A percentile compares a stretch with the other conserved stretches of the same genome.
phyloP scores from a whole-genome alignment of 1,140 invertebrate genomes.

The Amphibalanus amphitrite region DNA sequence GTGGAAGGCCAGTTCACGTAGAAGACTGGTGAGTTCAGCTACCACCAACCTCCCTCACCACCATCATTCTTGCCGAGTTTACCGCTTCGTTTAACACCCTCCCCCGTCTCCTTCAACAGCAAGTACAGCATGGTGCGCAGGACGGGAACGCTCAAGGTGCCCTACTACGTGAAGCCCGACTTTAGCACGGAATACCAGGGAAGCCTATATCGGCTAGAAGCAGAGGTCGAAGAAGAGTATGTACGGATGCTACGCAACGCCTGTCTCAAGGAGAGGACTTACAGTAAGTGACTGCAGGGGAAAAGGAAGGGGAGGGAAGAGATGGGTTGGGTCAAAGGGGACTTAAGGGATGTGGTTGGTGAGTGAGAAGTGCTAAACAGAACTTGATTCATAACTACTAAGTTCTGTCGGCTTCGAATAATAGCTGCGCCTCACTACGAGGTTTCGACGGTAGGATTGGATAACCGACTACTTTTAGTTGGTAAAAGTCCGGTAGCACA shows the following conservation, averaged over 20 bases:
- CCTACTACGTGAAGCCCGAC: slow-evolving; percentile 92
- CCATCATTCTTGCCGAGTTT: too few relatives aligned
- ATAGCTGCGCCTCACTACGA: too few relatives aligned
- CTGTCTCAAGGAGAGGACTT: slow-evolving; percentile 81
- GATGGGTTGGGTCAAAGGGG: not conserved
- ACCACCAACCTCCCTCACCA: too few relatives aligned
- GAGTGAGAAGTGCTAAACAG: slow-evolving; percentile 11
- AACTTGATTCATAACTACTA: slow-evolving; percentile 1
- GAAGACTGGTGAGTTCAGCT: too few relatives aligned
- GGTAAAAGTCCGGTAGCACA: too few relatives aligned
- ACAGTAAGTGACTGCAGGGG: slow-evolving; percentile 42
- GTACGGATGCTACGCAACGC: slow-evolving; percentile 64
- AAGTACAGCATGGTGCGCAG: slow-evolving; percentile 62
- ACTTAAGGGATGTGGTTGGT: slow-evolving; percentile 1
- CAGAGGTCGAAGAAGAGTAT: slow-evolving; percentile 90
- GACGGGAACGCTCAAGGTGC: slow-evolving; percentile 58
- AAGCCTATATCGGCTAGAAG: slow-evolving; percentile 69
- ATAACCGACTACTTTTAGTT: too few relatives aligned
- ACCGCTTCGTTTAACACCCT: too few relatives aligned
- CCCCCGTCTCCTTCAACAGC: slow-evolving; percentile 27
- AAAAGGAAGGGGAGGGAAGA: slow-evolving; percentile 4
- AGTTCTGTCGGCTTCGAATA: slow-evolving; percentile 10
- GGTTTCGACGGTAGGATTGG: too few relatives aligned
- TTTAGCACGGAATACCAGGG: slow-evolving; percentile 87
- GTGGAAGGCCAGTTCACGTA: too few relatives aligned